Conservation (phyloP, 2,888 invertebrate genomes). For the Mechanitis mazaeus region DNA sequence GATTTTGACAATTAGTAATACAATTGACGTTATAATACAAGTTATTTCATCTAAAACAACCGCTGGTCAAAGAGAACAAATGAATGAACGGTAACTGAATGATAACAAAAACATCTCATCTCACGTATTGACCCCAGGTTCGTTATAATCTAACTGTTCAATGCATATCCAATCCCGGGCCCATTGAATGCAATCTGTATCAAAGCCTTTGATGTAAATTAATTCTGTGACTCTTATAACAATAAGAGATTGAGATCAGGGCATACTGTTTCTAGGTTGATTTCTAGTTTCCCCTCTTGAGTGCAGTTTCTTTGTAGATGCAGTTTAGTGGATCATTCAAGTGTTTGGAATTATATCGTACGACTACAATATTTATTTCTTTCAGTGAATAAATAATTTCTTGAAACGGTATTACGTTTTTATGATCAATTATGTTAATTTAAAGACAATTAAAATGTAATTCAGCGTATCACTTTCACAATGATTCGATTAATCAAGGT, state of each 20-base stretch:
- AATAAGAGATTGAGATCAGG: slow-evolving; percentile 42
- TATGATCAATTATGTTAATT: too few relatives aligned
- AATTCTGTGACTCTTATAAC: slow-evolving; percentile 27
- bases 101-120: slow-evolving; percentile 14
- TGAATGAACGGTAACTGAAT: slow-evolving; percentile 5
- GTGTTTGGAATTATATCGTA: background rate
- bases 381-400: too few relatives aligned
- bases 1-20: too few relatives aligned
- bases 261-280: slow-evolving; percentile 41
- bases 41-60: slow-evolving; percentile 18
- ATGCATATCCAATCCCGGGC: slow-evolving; percentile 45
- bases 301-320: slow-evolving; percentile 35
- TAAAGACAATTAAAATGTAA: too few relatives aligned
- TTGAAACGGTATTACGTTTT: too few relatives aligned
- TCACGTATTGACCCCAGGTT: slow-evolving; percentile 16
- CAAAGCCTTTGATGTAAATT: slow-evolving; percentile 5
- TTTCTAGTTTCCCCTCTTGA: slow-evolving; percentile 29
- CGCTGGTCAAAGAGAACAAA: slow-evolving; percentile 7
- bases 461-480: too few relatives aligned
- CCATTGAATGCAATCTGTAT: slow-evolving; percentile 21
- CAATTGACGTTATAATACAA: background rate
- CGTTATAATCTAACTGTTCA: slow-evolving; percentile 54
- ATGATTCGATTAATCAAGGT: too few relatives aligned
- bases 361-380: too few relatives aligned
- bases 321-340: slow-evolving; percentile 17